Base-by-base conservation (phyloP, 2,113 vertebrate species). In the Ictidomys tridecemlineatus region DNA sequence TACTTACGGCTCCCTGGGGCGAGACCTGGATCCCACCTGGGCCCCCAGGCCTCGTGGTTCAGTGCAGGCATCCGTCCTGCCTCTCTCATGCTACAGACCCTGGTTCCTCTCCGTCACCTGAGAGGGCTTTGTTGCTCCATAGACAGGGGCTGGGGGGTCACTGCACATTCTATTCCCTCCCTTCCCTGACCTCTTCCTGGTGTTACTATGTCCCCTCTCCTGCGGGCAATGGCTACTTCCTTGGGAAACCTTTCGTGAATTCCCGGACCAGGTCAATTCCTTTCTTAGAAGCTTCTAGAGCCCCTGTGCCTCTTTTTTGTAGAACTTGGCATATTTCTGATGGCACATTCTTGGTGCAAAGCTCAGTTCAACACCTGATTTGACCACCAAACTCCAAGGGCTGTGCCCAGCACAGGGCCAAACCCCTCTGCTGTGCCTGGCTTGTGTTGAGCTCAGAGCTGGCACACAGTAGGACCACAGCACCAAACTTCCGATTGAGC, bases 401-500 rank as follows among this genome's bases (percentile, higher is more conserved):
- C 37, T 7, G 6, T 9, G 30, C 42, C 1, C 0, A 7, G 48
- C 67, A 14, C 42, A 39, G 89, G n/a, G 37, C 16, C 1, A n/a
- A 51, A n/a, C 30, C 63, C 65, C 37, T 95, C 72, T 22, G 37
- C 34, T 11, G 0, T 9, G 65, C 22, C 0, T 42, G 37, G 1
- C 85, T 56, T n/a, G 22, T 51, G 61, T 84, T 4, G 30, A 88
- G n/a, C 28, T 26, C 30, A 22, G 32, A 51, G 45, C 85, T n/a
- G 72, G 78, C 30, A n/a, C 20, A 0, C 13, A 72, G 72, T 74
- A 34, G 48, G 48, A 45, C 11, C 28, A 32, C 37, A 34, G 34
- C 39, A 82, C 28, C 56, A 22, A 48, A 45, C 56, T 30, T 8
- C n/a, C 6, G 77, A 93, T 34, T 24, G 53, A 89, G 78, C 2